A percentile compares a stretch with the other conserved stretches of the same genome.
These are phyloP conservation scores for Pteronotus mesoamericanus DNA, from an alignment of 2,797 vertebrate species.

Conservation along the genomic window DNA sequence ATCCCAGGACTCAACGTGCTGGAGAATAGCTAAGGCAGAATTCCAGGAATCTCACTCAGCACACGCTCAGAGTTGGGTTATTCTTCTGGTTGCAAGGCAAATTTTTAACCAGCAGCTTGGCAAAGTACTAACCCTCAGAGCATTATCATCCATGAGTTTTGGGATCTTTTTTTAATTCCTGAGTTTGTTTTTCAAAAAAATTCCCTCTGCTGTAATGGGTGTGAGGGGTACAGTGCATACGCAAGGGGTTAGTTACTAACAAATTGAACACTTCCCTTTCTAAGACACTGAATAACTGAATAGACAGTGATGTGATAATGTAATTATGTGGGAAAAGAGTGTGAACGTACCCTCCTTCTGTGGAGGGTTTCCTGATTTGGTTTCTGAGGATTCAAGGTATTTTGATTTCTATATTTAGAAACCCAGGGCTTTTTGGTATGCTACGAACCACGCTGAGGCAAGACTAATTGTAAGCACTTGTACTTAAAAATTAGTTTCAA, in stretches of 20 bases:
- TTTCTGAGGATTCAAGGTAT: constrained; percentile 52
- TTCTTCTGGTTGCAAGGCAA: not conserved
- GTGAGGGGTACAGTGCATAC: too few species aligned
- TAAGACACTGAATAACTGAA: constrained; percentile 27
- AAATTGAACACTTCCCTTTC: constrained; percentile 34
- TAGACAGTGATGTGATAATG: not conserved
- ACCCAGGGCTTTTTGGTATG: constrained; percentile 58
- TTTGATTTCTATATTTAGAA: constrained; percentile 66
- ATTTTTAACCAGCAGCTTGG: constrained; percentile 9
- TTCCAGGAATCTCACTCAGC: not conserved
- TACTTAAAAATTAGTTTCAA: constrained; percentile 73
- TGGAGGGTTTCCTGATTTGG: constrained; percentile 48
- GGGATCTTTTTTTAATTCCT: not conserved
- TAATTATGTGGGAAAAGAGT: not conserved
- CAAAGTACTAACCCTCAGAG: constrained; percentile 12
- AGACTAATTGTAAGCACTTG: constrained; percentile 68
- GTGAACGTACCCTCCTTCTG: constrained; percentile 4
- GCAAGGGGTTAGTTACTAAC: not conserved
- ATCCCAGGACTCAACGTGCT: not conserved
- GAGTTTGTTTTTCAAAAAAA: constrained; percentile 59
- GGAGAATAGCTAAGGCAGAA: not conserved
- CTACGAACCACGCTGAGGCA: constrained; percentile 45
- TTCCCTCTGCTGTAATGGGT: constrained; percentile 5
- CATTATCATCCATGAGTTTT: constrained; percentile 14
- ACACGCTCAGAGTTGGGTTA: constrained; percentile 21